Evolutionary conservation across 2,797 vertebrate species (phyloP).

Genomic region (Catamblyrhynchus diadema): DNA sequence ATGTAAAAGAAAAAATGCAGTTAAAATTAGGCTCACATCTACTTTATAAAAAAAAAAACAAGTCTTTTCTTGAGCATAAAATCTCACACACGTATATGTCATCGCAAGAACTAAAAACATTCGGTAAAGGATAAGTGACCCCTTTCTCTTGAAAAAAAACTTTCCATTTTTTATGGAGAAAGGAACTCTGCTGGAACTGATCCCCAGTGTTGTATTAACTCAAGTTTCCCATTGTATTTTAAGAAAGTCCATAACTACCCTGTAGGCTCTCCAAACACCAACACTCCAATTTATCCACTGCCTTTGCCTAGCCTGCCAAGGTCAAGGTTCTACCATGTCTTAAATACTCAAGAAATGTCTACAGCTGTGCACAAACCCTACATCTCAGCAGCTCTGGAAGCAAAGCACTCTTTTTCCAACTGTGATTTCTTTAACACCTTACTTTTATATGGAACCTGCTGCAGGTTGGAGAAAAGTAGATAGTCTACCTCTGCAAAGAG

Average conservation of each 20-base stretch:
- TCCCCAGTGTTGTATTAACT: background rate
- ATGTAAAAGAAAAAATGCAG: background rate
- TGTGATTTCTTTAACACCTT: background rate
- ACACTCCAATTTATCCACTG: background rate
- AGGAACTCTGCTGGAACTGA: background rate
- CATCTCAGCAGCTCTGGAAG: background rate
- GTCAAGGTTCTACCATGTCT: background rate
- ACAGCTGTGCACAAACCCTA: background rate
- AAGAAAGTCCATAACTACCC: background rate
- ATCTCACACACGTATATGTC: background rate
- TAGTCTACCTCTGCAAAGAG: background rate
- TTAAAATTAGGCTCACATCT: background rate
- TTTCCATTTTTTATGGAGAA: background rate
- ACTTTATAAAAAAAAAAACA: background rate
- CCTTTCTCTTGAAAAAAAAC: background rate
- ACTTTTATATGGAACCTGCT: background rate
- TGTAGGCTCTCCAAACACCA: background rate
- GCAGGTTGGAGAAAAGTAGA: background rate
- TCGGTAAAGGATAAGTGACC: background rate
- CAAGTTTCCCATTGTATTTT: background rate
- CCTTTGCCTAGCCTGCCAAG: background rate
- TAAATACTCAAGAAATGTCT: background rate
- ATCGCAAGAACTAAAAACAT: background rate
- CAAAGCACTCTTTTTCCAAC: background rate
- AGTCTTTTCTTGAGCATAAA: background rate